Evolutionary conservation across 2,797 vertebrate genomes (phyloP).

Genomic region (Microchirus variegatus): DNA sequence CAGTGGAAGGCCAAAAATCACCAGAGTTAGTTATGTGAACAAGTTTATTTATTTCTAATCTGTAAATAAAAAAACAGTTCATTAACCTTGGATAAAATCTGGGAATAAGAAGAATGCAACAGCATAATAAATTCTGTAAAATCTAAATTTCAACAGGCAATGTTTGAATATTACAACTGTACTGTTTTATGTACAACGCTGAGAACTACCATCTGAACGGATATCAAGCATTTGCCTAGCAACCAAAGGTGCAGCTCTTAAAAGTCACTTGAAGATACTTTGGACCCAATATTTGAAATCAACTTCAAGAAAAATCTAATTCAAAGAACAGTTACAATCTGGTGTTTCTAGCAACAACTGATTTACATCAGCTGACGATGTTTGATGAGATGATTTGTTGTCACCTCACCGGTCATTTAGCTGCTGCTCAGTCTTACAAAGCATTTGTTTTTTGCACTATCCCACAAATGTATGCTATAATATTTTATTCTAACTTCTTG

Average conservation of each 20-base stretch:
- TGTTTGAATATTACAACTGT: constrained; percentile 27
- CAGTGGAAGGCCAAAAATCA: background rate
- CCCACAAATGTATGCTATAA: constrained; percentile 45
- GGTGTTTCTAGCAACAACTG: constrained; percentile 9
- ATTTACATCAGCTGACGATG: constrained; percentile 9
- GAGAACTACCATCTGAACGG: constrained; percentile 17
- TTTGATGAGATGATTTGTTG: background rate
- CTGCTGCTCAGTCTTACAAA: constrained; percentile 22
- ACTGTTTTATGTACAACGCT: constrained; percentile 31
- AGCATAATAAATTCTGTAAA: constrained; percentile 60
- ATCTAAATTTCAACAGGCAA: constrained; percentile 52
- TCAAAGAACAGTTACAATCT: background rate
- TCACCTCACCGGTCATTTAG: constrained; percentile 4
- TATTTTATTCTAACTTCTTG: constrained; percentile 14
- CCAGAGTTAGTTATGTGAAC: constrained; percentile 41
- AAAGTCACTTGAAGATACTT: constrained; percentile 30
- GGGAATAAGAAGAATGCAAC: constrained; percentile 50
- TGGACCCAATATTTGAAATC: constrained; percentile 4
- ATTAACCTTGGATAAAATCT: constrained; percentile 61
- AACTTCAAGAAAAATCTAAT: constrained; percentile 8
- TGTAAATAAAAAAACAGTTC: constrained; percentile 61
- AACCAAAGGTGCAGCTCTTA: constrained; percentile 43
- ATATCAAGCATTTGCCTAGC: constrained; percentile 5
- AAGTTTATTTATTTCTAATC: constrained; percentile 69
- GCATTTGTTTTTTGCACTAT: constrained; percentile 62